Evolutionary conservation across 2,113 vertebrate genomes (phyloP).

Genomic region (Leptodactylus fuscus): DNA sequence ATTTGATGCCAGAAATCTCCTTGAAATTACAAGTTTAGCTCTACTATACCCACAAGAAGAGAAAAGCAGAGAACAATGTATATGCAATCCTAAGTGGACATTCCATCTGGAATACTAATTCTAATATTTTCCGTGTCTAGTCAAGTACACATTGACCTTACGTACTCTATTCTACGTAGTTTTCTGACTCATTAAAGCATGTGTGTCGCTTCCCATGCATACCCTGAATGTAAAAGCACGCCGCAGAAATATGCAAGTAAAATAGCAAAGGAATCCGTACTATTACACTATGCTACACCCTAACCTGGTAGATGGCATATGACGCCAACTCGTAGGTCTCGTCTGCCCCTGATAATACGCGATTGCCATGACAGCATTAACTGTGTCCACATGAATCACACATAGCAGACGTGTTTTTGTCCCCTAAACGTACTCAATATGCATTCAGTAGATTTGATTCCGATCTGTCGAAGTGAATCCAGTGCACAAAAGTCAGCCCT

Average conservation of each 20-base stretch:
- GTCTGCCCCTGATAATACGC: neutral
- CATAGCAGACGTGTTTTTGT: neutral
- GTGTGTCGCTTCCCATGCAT: neutral
- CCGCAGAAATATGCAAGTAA: neutral
- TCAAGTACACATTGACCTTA: neutral
- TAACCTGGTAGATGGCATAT: neutral
- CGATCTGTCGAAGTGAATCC: conserved; percentile 31
- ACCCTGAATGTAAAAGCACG: neutral
- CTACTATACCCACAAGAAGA: too few species aligned
- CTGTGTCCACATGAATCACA: neutral
- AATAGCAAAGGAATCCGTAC: neutral
- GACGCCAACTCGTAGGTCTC: neutral
- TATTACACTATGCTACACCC: neutral
- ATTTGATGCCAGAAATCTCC: too few species aligned
- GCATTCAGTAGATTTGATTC: neutral
- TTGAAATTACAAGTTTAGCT: neutral
- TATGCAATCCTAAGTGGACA: neutral
- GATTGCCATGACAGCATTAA: conserved; percentile 6
- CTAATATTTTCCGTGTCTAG: neutral
- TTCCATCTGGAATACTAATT: too few species aligned
- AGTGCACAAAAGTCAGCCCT: conserved; percentile 39
- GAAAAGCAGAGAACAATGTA: neutral
- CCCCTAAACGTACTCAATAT: neutral
- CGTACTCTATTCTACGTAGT: neutral
- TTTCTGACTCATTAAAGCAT: neutral